A percentile compares a stretch with the other conserved stretches of the same genome.
Evolutionary conservation across 1,140 invertebrate genomes (phyloP).

Genomic region (Colletes gigas): DNA sequence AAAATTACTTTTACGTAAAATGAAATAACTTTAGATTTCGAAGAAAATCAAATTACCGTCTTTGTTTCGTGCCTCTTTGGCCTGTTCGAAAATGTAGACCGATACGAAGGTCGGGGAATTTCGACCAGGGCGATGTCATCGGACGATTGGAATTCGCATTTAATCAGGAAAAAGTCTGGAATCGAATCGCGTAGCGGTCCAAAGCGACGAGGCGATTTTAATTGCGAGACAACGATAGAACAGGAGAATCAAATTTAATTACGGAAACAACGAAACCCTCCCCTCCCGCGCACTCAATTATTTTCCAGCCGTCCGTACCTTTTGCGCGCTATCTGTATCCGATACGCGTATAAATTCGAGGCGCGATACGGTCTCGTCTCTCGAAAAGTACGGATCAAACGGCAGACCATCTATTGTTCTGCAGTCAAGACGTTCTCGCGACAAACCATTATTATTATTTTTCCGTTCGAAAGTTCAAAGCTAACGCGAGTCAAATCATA

Average conservation of each 20-base stretch:
- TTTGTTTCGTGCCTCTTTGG: too few relatives aligned
- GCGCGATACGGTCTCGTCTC: background rate
- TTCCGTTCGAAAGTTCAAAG: too few relatives aligned
- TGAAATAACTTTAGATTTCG: too few relatives aligned
- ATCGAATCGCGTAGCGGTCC: background rate
- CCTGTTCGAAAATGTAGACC: too few relatives aligned
- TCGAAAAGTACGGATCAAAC: background rate
- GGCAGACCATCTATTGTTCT: too few relatives aligned
- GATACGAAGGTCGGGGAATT: too few relatives aligned
- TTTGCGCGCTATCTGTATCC: background rate
- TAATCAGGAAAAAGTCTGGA: constrained; percentile 4
- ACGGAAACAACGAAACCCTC: constrained; percentile 17
- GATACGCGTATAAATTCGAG: constrained; percentile 11
- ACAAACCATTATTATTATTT: too few relatives aligned
- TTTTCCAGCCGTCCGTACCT: background rate
- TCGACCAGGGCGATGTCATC: too few relatives aligned
- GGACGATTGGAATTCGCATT: constrained; percentile 1
- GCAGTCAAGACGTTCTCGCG: too few relatives aligned
- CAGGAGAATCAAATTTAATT: constrained; percentile 28
- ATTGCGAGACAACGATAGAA: background rate
- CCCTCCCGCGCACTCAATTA: constrained; percentile 9
- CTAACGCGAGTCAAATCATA: too few relatives aligned
- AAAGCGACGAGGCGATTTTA: background rate
- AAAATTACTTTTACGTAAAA: too few relatives aligned
- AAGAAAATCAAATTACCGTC: too few relatives aligned